A percentile compares a stretch with the other conserved stretches of the same genome.
Evolutionary conservation across 92 coral and sea anemone species (phyloP).

Genomic region (Porites rus): DNA sequence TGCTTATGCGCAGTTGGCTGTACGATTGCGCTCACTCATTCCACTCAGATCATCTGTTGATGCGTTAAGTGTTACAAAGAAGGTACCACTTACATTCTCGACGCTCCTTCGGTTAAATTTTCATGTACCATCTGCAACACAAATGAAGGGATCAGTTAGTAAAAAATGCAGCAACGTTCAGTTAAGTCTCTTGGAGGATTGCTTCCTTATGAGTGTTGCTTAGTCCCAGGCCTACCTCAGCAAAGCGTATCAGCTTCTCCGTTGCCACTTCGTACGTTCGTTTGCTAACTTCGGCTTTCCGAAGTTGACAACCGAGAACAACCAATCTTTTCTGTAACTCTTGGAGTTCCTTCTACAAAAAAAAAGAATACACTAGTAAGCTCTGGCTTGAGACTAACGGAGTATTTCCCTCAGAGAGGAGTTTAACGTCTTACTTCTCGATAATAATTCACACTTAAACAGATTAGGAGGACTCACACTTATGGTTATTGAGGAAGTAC

Average conservation of each 20-base stretch:
- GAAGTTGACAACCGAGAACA: conserved; percentile 94
- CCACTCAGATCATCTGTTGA: too few species aligned
- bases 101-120: conserved; percentile 71
- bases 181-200: background rate
- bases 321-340: conserved; percentile 94
- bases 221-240: conserved; percentile 65
- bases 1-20: too few species aligned
- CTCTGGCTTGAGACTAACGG: too few species aligned
- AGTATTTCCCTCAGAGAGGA: too few species aligned
- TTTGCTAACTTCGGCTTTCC: conserved; percentile 94
- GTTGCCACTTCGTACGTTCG: conserved; percentile 98
- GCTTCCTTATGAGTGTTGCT: background rate
- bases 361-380: background rate
- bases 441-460: too few species aligned
- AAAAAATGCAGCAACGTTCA: too few species aligned
- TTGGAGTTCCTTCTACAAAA: conserved; percentile 85
- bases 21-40: too few species aligned
- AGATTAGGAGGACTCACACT: too few species aligned
- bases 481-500: too few species aligned
- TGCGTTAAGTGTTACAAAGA: background rate
- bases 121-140: conserved; percentile 82
- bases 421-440: background rate
- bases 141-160: background rate
- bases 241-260: conserved; percentile 88
- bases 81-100: conserved; percentile 68